Percentiles rank a stretch among this genome's conserved stretches.
Evolutionary conservation across 2,113 vertebrate genomes (phyloP).

Genomic region (Spea multiplicata): DNA sequence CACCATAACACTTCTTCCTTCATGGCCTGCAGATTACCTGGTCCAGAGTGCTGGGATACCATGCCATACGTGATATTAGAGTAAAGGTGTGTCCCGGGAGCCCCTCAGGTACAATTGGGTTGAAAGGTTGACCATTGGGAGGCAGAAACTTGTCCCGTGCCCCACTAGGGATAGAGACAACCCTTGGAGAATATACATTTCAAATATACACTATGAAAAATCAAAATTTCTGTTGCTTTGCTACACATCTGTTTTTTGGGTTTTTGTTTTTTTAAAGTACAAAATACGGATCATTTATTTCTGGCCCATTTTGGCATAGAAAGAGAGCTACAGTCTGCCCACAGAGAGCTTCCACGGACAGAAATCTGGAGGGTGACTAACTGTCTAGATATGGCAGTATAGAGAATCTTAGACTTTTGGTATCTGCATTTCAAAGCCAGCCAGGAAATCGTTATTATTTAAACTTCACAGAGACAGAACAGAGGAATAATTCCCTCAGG

Average conservation of each 20-base stretch:
- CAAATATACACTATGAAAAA: neutral
- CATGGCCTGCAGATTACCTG: no score
- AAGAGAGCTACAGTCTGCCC: neutral
- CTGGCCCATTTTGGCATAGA: slow-evolving; percentile 11
- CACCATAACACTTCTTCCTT: no score
- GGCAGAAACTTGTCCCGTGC: no score
- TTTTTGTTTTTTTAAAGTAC: no score
- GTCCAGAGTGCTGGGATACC: no score
- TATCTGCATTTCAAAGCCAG: slow-evolving; percentile 40
- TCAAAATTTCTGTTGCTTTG: neutral
- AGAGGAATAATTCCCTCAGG: slow-evolving; percentile 29
- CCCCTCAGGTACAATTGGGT: no score
- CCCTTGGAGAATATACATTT: no score
- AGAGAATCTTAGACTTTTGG: slow-evolving; percentile 19
- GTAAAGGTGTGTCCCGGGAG: no score
- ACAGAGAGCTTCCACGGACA: neutral
- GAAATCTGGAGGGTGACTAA: slow-evolving; percentile 30
- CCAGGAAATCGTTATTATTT: slow-evolving; percentile 43
- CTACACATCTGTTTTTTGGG: neutral
- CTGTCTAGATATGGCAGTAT: slow-evolving; percentile 42
- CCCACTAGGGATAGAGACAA: no score
- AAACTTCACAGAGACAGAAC: slow-evolving; percentile 27
- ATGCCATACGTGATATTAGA: no score
- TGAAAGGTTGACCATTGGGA: no score
- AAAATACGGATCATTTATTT: neutral